Conservation (phyloP, 92 coral and sea anemone species). For the Bergia puertoricense region DNA sequence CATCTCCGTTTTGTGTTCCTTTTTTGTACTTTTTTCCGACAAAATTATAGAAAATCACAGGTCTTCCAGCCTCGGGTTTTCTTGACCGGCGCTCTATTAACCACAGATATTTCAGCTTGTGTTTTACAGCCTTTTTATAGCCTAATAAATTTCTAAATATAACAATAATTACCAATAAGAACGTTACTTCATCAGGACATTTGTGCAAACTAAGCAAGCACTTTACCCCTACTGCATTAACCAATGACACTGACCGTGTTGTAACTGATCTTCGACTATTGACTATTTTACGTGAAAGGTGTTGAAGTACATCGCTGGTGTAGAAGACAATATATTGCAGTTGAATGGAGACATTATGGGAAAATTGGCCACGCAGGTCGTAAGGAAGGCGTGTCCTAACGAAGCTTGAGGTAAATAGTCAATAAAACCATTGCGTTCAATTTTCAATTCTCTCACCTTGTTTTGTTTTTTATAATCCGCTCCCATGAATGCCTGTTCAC, state of each 20-base stretch:
- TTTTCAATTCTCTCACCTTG: no score
- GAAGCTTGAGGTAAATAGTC: not conserved
- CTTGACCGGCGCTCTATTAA: not conserved
- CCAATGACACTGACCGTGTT: not conserved
- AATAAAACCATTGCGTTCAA: not conserved
- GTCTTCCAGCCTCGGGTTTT: not conserved
- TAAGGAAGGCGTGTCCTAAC: not conserved
- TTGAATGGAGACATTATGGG: not conserved
- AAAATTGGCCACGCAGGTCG: not conserved
- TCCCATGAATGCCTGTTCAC: not conserved
- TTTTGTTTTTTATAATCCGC: not conserved
- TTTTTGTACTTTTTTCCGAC: not conserved
- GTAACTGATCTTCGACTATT: not conserved
- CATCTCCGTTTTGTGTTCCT: not conserved
- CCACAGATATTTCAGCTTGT: not conserved
- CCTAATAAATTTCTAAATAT: no score
- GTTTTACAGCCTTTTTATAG: not conserved
- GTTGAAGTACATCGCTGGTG: not conserved
- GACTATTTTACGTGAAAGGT: not conserved
- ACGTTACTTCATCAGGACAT: no score
- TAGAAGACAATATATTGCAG: not conserved
- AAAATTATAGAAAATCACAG: not conserved
- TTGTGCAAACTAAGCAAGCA: no score
- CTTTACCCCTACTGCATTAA: no score
- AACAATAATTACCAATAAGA: not conserved